phyloP scores from a whole-genome alignment of 2,113 vertebrate species.

The rat (Rattus norvegicus) region GRCr8 NC_086019.1:98924001-98924500 shows the following conservation, averaged over 20 bases:
- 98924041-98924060: not conserved
- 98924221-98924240: too few species aligned
- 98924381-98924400: not conserved
- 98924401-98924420: too few species aligned
- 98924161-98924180: too few species aligned
- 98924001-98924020: not conserved
- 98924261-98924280: rapidly evolving
- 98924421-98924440: too few species aligned
- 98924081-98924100: not conserved
- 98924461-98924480: not conserved
- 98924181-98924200: too few species aligned
- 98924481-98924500: not conserved
- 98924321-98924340: too few species aligned
- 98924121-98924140: not conserved
- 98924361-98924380: not conserved
- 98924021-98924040: rapidly evolving
- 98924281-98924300: not conserved
- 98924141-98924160: not conserved
- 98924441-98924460: not conserved
- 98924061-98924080: not conserved
- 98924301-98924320: too few species aligned
- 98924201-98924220: not conserved
- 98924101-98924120: rapidly evolving
- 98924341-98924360: not conserved
- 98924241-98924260: not conserved